Conservation (phyloP, 1,140 invertebrate genomes). For the Drosophila arawakana region DNA sequence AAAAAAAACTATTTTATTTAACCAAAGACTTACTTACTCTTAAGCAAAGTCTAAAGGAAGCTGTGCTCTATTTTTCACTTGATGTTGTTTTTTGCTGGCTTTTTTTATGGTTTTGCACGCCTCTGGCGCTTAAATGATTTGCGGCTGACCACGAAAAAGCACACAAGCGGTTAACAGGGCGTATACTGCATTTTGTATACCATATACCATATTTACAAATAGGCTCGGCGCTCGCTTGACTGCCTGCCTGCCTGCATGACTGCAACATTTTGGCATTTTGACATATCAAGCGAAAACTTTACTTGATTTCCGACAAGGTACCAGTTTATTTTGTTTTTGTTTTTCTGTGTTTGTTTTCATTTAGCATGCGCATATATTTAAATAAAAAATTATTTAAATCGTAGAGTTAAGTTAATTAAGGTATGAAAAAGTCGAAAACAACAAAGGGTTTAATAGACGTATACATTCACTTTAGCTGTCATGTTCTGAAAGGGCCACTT, state of each 20-base stretch:
- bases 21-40: constrained; percentile 40
- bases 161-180: constrained; percentile 64
- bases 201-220: constrained; percentile 33
- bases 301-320: constrained; percentile 76
- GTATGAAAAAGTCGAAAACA: constrained; percentile 24
- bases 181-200: constrained; percentile 53
- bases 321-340: constrained; percentile 54
- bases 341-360: constrained; percentile 17
- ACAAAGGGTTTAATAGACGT: constrained; percentile 21
- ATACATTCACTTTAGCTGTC: constrained; percentile 12
- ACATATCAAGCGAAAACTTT: constrained; percentile 80
- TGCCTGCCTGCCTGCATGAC: constrained; percentile 1
- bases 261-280: constrained; percentile 75
- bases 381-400: constrained; percentile 63
- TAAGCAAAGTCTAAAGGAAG: constrained; percentile 68
- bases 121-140: constrained; percentile 77
- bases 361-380: constrained; percentile 71
- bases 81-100: constrained; percentile 6
- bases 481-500: background rate
- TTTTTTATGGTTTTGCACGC: constrained; percentile 50
- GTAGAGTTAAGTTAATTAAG: constrained; percentile 46
- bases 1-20: constrained; percentile 33
- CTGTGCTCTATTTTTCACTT: constrained; percentile 58
- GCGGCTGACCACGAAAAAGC: constrained; percentile 53
- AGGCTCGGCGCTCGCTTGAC: constrained; percentile 34